These are phyloP conservation scores for Callocephalon fimbriatum DNA, from an alignment of 2,113 vertebrate species.

Conservation along the genomic window DNA sequence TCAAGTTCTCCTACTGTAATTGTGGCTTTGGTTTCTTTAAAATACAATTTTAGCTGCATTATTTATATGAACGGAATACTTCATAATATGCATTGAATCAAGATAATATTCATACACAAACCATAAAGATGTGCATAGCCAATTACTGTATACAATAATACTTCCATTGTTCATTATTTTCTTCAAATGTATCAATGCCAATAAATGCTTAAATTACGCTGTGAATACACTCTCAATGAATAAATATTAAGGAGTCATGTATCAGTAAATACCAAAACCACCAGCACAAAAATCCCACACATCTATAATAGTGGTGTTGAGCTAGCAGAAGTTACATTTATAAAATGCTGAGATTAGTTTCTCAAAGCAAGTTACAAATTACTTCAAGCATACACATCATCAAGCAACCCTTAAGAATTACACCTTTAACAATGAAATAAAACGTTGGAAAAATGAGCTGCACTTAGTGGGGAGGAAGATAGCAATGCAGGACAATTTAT, in stretches of 20 bases:
- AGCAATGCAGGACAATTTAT: neutral
- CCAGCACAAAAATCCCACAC: constrained; percentile 3
- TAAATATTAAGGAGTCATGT: neutral
- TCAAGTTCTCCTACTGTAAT: neutral
- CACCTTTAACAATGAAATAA: neutral
- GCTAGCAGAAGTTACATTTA: neutral
- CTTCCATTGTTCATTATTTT: constrained; percentile 3
- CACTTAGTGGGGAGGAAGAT: neutral
- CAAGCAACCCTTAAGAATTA: neutral
- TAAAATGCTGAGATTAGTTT: neutral
- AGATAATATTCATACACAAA: constrained; percentile 1
- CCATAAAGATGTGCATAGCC: neutral
- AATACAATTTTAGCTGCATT: neutral
- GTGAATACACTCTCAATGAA: constrained; percentile 5
- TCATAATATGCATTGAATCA: neutral
- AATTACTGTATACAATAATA: neutral
- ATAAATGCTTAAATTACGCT: neutral
- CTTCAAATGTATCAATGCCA: constrained; percentile 5
- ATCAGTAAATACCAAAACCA: constrained; percentile 26
- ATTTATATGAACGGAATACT: neutral
- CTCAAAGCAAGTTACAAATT: neutral
- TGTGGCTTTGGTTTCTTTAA: neutral
- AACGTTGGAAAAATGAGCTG: neutral
- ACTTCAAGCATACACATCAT: neutral
- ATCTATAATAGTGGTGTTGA: neutral